Evolutionary conservation across 2,888 invertebrate genomes (phyloP).

Genomic region (Criorhina ranunculi): DNA sequence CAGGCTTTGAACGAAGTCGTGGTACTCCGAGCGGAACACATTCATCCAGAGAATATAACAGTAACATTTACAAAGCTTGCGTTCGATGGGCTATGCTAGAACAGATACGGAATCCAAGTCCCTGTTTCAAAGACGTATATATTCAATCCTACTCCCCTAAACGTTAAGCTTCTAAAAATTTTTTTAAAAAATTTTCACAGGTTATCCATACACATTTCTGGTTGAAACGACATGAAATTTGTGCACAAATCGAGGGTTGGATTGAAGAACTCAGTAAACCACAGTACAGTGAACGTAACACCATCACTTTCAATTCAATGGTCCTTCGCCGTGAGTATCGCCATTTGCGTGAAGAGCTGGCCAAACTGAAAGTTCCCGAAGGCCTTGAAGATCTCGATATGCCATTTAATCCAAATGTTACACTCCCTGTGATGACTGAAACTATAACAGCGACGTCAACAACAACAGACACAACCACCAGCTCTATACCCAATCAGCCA

Average conservation of each 20-base stretch:
- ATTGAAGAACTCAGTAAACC: conserved; percentile 93
- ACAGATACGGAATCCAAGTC: conserved; percentile 94
- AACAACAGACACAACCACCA: conserved; percentile 59
- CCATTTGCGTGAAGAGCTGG: conserved; percentile 93
- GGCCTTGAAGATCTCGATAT: conserved; percentile 90
- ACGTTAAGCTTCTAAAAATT: conserved; percentile 6
- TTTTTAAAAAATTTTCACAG: conserved; percentile 82
- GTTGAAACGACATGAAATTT: conserved; percentile 95
- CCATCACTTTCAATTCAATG: conserved; percentile 91
- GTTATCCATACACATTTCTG: conserved; percentile 97
- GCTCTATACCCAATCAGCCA: conserved; percentile 56
- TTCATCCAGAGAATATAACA: conserved; percentile 97
- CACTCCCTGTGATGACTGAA: conserved; percentile 77
- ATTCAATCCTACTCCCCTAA: conserved; percentile 11
- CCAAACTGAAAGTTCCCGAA: conserved; percentile 91
- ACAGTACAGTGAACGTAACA: conserved; percentile 90
- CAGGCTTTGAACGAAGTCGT: conserved; percentile 95
- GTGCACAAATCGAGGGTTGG: conserved; percentile 95
- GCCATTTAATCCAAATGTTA: conserved; percentile 85
- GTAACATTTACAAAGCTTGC: conserved; percentile 97
- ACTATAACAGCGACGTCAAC: conserved; percentile 71
- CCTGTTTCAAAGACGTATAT: conserved; percentile 94
- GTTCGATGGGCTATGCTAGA: conserved; percentile 98
- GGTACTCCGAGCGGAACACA: conserved; percentile 95
- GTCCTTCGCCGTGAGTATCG: conserved; percentile 92